These are phyloP conservation scores for Temnothorax unifasciatus DNA, from an alignment of 2,888 invertebrate genomes.

Conservation along the genomic window DNA sequence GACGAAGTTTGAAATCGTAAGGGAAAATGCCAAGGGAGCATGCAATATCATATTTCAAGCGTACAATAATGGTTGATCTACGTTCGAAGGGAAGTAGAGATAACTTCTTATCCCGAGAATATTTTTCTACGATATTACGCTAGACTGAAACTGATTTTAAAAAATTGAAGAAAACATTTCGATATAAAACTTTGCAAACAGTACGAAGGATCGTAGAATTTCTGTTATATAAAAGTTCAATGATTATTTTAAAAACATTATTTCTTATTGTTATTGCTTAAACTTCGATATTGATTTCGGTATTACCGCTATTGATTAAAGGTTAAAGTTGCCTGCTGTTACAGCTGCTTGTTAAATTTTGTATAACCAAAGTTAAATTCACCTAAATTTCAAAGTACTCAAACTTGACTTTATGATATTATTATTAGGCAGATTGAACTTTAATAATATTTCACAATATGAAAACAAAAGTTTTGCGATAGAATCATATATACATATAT, in stretches of 20 bases:
- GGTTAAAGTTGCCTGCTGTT: slow-evolving; percentile 18
- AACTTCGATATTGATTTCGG: slow-evolving; percentile 13
- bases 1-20: neutral
- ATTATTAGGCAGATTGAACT: slow-evolving; percentile 39
- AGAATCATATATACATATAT: neutral
- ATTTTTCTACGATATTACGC: slow-evolving; percentile 4
- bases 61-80: neutral
- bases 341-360: slow-evolving; percentile 32
- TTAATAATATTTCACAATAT: slow-evolving; percentile 9
- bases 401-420: slow-evolving; percentile 26
- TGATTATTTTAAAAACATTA: neutral
- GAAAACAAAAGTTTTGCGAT: neutral
- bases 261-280: neutral
- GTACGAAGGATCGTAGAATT: neutral
- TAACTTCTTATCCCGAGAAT: slow-evolving; percentile 13
- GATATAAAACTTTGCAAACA: neutral
- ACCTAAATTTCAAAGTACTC: slow-evolving; percentile 27
- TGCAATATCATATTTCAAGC: slow-evolving; percentile 4
- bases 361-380: slow-evolving; percentile 29
- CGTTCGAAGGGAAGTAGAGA: neutral
- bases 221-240: neutral
- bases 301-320: slow-evolving; percentile 14
- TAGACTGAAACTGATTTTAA: neutral
- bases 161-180: slow-evolving; percentile 18
- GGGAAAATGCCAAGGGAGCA: neutral